Evolutionary conservation across 1,140 invertebrate genomes (phyloP).

Genomic region (Lethrus apterus): DNA sequence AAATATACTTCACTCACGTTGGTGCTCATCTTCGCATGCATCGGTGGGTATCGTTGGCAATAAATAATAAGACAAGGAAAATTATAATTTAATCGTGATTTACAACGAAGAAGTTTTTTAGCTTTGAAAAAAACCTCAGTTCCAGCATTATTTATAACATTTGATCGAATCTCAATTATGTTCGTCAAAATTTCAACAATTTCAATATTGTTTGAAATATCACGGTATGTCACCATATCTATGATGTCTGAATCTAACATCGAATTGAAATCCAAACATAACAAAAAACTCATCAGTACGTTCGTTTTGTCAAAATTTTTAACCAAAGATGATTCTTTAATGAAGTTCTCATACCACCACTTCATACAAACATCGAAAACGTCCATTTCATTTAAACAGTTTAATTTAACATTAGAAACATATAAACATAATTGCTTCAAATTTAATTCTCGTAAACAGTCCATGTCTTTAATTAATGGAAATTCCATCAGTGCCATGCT

Average conservation of each 20-base stretch:
- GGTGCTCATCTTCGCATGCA: too few relatives aligned
- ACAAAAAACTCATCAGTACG: conserved; percentile 19
- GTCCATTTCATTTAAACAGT: conserved; percentile 27
- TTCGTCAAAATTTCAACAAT: conserved; percentile 23
- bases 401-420: conserved; percentile 27
- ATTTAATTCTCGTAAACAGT: conserved; percentile 24
- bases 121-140: too few relatives aligned
- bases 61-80: conserved; percentile 4
- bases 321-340: neutral
- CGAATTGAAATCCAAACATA: conserved; percentile 29
- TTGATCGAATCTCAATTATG: conserved; percentile 14
- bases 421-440: conserved; percentile 29
- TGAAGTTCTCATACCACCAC: conserved; percentile 32
- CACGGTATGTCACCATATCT: conserved; percentile 28
- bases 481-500: conserved; percentile 30
- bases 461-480: conserved; percentile 21
- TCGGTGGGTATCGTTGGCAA: too few relatives aligned
- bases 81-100: neutral
- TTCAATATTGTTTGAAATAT: conserved; percentile 22
- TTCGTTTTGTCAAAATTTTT: neutral
- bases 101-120: neutral
- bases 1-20: too few relatives aligned
- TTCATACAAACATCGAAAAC: conserved; percentile 31
- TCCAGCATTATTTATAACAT: too few relatives aligned
- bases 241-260: conserved; percentile 24